Evolutionary conservation across 2,113 vertebrate genomes (phyloP).

Genomic region (Corythoichthys haematopterus): DNA sequence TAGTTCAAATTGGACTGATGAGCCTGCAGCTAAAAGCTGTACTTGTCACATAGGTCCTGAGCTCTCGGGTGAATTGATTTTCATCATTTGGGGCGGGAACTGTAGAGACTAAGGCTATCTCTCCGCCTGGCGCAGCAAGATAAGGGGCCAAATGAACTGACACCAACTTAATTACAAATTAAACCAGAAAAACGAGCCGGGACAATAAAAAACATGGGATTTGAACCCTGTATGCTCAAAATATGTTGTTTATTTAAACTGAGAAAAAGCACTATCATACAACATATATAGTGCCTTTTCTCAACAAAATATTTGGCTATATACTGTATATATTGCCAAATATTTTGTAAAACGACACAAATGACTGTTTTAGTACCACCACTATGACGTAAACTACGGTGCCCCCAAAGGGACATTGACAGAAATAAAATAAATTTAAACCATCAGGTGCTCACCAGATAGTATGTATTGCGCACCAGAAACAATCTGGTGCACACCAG

Average conservation of each 20-base stretch:
- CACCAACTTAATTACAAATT: conserved; percentile 52
- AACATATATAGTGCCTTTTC: too few species aligned
- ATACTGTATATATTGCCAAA: neutral
- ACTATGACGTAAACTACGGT: neutral
- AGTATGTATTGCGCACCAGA: too few species aligned
- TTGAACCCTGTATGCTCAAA: neutral
- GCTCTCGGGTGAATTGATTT: conserved; percentile 76
- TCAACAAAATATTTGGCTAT: too few species aligned
- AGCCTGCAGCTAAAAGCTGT: conserved; percentile 59
- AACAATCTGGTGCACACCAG: too few species aligned
- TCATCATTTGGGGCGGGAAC: conserved; percentile 64
- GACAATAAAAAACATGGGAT: conserved; percentile 19
- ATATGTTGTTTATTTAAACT: neutral
- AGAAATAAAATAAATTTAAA: too few species aligned
- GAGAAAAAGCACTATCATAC: neutral
- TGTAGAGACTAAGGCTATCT: conserved; percentile 49
- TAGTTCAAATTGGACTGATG: conserved; percentile 71
- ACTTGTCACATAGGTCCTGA: conserved; percentile 71
- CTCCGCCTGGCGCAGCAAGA: conserved; percentile 63
- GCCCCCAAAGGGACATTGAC: too few species aligned
- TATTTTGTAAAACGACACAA: neutral
- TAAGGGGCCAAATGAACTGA: conserved; percentile 69
- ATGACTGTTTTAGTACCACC: neutral
- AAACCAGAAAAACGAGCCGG: conserved; percentile 8
- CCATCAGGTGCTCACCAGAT: too few species aligned